A percentile compares a stretch with the other conserved stretches of the same genome.
Evolutionary conservation across 2,113 vertebrate genomes (phyloP).

Genomic region (Rhinolophus ferrumequinum): DNA sequence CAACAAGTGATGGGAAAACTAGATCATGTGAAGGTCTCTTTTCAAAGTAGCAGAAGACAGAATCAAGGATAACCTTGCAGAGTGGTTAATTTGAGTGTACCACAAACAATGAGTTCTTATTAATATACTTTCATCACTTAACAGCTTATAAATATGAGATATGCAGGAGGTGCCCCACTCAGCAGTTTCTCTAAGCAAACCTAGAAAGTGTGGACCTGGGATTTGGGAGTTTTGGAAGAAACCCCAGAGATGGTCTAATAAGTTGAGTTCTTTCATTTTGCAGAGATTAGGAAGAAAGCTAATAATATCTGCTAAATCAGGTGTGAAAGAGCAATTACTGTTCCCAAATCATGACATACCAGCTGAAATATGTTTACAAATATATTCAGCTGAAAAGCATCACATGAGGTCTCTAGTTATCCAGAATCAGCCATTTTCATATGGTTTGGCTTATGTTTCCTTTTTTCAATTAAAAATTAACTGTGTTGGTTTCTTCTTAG

Average conservation of each 20-base stretch:
- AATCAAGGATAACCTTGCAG: neutral
- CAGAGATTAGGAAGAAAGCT: neutral
- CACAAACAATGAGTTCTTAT: neutral
- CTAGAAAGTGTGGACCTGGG: neutral
- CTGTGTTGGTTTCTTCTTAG: neutral
- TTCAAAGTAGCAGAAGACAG: neutral
- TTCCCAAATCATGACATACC: neutral
- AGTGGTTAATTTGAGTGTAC: neutral
- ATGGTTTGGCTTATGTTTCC: neutral
- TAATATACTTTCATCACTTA: neutral
- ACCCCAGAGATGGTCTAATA: neutral
- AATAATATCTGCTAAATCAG: neutral
- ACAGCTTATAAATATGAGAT: neutral
- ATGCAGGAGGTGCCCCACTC: neutral
- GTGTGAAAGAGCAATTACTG: neutral
- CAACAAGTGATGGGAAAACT: neutral
- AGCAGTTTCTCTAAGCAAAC: neutral
- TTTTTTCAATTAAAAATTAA: conserved; percentile 39
- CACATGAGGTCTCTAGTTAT: neutral
- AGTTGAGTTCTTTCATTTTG: neutral
- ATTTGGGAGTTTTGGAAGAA: neutral
- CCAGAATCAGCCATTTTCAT: neutral
- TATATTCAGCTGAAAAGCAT: neutral
- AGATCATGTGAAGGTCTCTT: neutral
- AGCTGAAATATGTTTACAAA: neutral